phyloP scores from a whole-genome alignment of 2,888 invertebrate species.

The Thereva nobilitata region DNA sequence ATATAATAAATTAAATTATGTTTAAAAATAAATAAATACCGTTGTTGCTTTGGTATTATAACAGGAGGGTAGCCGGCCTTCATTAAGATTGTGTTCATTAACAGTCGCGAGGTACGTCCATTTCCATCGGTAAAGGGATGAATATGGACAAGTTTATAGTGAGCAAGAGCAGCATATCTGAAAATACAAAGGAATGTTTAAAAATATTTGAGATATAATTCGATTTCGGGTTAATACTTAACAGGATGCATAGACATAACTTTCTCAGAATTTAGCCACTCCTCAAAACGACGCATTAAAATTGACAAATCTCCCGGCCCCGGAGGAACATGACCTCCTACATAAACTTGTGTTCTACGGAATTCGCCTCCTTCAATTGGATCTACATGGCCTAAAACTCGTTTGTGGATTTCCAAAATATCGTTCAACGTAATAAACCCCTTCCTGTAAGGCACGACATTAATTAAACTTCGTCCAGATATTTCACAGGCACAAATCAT shows the following conservation, averaged over 20 bases:
- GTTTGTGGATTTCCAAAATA: constrained; percentile 87
- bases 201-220: background rate
- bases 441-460: constrained; percentile 59
- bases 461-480: background rate
- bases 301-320: constrained; percentile 78
- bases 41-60: constrained; percentile 86
- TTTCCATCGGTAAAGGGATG: constrained; percentile 98
- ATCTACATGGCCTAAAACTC: constrained; percentile 94
- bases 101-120: constrained; percentile 89
- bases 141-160: constrained; percentile 95
- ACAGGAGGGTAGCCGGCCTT: constrained; percentile 95
- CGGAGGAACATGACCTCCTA: constrained; percentile 93
- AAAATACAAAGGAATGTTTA: constrained; percentile 45
- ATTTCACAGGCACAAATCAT: constrained; percentile 39
- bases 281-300: constrained; percentile 86
- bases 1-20: constrained; percentile 1
- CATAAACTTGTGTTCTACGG: constrained; percentile 88
- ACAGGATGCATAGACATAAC: constrained; percentile 87
- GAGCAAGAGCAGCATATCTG: constrained; percentile 92
- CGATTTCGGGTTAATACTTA: constrained; percentile 58
- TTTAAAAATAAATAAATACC: constrained; percentile 49
- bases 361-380: constrained; percentile 89
- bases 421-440: constrained; percentile 81
- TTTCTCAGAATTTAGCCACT: constrained; percentile 90
- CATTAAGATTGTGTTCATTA: constrained; percentile 96